Evolutionary conservation across 1,140 invertebrate species (phyloP).

Genomic region (Cepaea nemoralis): DNA sequence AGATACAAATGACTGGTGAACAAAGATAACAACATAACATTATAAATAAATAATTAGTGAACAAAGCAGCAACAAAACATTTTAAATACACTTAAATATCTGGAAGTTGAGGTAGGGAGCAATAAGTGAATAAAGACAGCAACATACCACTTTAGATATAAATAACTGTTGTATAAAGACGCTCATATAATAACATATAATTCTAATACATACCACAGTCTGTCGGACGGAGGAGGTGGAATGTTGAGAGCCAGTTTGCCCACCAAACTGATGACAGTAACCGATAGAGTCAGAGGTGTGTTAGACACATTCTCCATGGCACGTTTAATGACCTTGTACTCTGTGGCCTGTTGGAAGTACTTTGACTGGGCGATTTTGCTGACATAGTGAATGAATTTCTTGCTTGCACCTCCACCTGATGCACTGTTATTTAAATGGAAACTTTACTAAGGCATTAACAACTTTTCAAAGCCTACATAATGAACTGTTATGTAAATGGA

Average conservation of each 20-base stretch:
- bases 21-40: too few species aligned
- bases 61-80: too few species aligned
- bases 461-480: too few species aligned
- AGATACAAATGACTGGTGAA: too few species aligned
- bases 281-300: constrained; percentile 88
- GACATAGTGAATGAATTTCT: constrained; percentile 87
- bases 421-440: not conserved
- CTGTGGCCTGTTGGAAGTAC: constrained; percentile 85
- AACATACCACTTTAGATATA: too few species aligned
- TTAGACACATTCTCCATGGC: constrained; percentile 83
- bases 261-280: constrained; percentile 86
- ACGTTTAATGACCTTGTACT: constrained; percentile 75
- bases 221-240: constrained; percentile 91
- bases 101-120: too few species aligned
- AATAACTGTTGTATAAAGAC: too few species aligned
- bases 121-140: too few species aligned
- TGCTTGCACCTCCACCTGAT: constrained; percentile 73
- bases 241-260: constrained; percentile 92
- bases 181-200: too few species aligned
- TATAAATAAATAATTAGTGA: too few species aligned
- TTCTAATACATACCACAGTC: constrained; percentile 81
- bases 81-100: too few species aligned
- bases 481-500: not conserved
- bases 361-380: constrained; percentile 91
- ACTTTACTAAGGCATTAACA: too few species aligned